A percentile compares a stretch with the other conserved stretches of the same genome.
Conservation (phyloP, 2,797 vertebrate species). For the Aldrovandia affinis region DNA sequence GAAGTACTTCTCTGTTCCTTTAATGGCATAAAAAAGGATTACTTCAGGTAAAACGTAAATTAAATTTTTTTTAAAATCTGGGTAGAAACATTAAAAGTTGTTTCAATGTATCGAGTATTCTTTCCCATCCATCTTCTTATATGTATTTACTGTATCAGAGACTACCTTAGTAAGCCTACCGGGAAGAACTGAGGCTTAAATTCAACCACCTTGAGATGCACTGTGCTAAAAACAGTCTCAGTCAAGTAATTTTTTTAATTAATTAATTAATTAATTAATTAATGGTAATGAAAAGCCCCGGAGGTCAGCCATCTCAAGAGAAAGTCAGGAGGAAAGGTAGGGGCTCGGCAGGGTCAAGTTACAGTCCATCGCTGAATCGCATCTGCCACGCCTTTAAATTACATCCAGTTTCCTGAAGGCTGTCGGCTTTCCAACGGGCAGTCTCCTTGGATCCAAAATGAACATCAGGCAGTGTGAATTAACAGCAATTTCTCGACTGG, state of each 20-base stretch:
- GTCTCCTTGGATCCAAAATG: background rate
- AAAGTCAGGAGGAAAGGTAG: background rate
- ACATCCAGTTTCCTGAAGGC: background rate
- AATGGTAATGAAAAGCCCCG: constrained; percentile 13
- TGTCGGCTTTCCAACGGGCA: background rate
- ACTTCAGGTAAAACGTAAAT: too few relatives aligned
- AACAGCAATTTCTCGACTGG: constrained; percentile 2
- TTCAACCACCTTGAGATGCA: background rate
- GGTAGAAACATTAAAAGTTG: too few relatives aligned
- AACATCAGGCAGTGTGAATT: background rate
- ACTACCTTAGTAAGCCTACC: background rate
- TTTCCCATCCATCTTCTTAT: background rate
- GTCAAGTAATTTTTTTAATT: constrained; percentile 17
- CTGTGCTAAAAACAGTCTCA: constrained; percentile 21
- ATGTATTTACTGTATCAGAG: background rate
- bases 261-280: constrained; percentile 28
- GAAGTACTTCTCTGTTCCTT: too few relatives aligned
- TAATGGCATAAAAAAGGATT: too few relatives aligned
- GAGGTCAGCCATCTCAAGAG: background rate
- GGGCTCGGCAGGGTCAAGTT: background rate
- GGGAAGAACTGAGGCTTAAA: background rate
- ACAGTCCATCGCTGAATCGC: background rate
- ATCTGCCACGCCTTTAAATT: constrained; percentile 13
- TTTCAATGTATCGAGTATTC: background rate
- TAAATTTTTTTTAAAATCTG: too few relatives aligned